phyloP scores from a whole-genome alignment of 2,797 vertebrate genomes.

The Clarias fuscus region DNA sequence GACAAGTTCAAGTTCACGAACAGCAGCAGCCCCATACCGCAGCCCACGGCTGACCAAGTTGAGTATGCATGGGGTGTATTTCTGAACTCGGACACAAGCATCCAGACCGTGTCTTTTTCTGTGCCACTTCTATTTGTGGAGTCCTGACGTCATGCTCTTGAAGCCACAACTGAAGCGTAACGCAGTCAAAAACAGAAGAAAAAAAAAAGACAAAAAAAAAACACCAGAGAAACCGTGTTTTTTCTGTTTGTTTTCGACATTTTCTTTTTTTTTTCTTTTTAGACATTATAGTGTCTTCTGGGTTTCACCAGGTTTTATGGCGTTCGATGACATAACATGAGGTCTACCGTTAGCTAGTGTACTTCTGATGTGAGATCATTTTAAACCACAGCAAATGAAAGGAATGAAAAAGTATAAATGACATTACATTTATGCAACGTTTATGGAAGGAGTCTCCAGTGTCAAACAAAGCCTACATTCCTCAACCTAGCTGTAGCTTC shows the following conservation, averaged over 20 bases:
- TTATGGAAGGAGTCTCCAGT: too few species aligned
- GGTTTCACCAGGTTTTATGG: not conserved
- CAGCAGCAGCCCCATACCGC: not conserved
- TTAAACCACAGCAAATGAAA: not conserved
- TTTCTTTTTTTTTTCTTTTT: too few species aligned
- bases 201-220: not conserved
- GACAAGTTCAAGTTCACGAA: not conserved
- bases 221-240: not conserved
- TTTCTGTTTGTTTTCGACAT: not conserved
- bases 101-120: not conserved
- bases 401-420: too few species aligned
- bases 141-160: not conserved
- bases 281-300: not conserved
- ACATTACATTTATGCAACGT: too few species aligned
- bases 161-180: slow-evolving; percentile 7
- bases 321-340: not conserved
- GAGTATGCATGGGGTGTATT: not conserved
- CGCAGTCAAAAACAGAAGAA: not conserved
- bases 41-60: not conserved
- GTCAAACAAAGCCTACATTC: not conserved
- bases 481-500: not conserved
- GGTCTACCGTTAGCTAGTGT: not conserved
- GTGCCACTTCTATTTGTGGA: slow-evolving; percentile 1
- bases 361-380: not conserved
- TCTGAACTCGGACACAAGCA: not conserved